These are phyloP conservation scores for Penaeus japonicus DNA, from an alignment of 1,140 invertebrate species.

Conservation along the genomic window DNA sequence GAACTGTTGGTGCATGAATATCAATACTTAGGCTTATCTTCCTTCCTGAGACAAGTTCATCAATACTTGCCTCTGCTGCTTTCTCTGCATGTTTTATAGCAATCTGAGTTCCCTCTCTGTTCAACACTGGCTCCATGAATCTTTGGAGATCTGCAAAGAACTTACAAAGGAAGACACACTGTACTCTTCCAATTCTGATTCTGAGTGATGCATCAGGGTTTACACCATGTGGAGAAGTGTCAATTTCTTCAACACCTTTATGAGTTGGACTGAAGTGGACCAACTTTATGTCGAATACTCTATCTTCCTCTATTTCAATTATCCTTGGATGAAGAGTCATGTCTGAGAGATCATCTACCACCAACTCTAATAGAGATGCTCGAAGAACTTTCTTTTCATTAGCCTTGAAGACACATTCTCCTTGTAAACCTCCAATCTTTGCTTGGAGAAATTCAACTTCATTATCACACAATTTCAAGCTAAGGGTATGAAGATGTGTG, in stretches of 20 bases:
- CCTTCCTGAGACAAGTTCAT: conserved; percentile 70
- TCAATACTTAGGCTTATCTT: conserved; percentile 77
- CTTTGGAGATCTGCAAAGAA: conserved; percentile 76
- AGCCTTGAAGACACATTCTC: conserved; percentile 75
- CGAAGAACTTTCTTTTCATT: conserved; percentile 80
- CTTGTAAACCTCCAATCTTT: conserved; percentile 63
- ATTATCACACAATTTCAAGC: conserved; percentile 58
- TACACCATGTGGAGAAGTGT: conserved; percentile 36
- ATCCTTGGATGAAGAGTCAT: conserved; percentile 82
- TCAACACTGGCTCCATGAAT: conserved; percentile 74
- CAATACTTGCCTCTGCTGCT: conserved; percentile 62
- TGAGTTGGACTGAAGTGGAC: conserved; percentile 71
- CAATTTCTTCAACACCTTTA: conserved; percentile 63
- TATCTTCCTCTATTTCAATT: conserved; percentile 78
- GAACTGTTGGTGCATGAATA: conserved; percentile 77
- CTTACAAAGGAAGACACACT: conserved; percentile 76
- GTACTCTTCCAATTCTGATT: conserved; percentile 75
- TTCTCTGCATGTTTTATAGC: conserved; percentile 57
- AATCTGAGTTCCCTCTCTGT: conserved; percentile 46
- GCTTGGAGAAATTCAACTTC: conserved; percentile 77
- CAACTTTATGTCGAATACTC: conserved; percentile 79
- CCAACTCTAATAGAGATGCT: conserved; percentile 73
- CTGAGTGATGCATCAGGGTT: conserved; percentile 76
- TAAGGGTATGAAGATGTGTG: conserved; percentile 43
- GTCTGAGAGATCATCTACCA: conserved; percentile 77